Conservation (phyloP, 2,113 vertebrate species). For the Anhinga anhinga region DNA sequence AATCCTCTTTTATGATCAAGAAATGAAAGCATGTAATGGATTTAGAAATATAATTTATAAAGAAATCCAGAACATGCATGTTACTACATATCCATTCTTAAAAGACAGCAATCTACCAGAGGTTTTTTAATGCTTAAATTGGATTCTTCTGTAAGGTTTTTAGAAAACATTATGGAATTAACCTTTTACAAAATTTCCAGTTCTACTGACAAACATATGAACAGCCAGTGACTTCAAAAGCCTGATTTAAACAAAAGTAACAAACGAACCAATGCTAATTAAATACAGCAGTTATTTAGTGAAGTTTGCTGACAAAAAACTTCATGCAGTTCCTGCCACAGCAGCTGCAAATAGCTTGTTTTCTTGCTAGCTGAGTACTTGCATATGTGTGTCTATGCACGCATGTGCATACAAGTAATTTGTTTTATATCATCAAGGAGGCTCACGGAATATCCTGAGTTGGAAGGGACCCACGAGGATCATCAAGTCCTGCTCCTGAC, state of each 20-base stretch:
- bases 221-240: not conserved
- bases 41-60: slow-evolving; percentile 14
- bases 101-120: not conserved
- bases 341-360: not conserved
- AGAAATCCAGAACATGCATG: not conserved
- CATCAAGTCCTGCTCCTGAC: not conserved
- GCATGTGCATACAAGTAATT: no score
- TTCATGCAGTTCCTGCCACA: not conserved
- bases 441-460: not conserved
- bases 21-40: not conserved
- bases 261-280: not conserved
- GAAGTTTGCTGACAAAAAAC: not conserved
- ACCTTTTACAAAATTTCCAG: not conserved
- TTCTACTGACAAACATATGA: not conserved
- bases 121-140: not conserved
- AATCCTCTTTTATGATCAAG: slow-evolving; percentile 4
- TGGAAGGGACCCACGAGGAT: rapidly evolving
- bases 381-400: rapidly evolving
- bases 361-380: not conserved
- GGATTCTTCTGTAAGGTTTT: not conserved
- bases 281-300: not conserved
- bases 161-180: not conserved
- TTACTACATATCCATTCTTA: not conserved
- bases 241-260: not conserved
- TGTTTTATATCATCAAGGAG: not conserved